These are phyloP conservation scores for Lutraria lutraria DNA, from an alignment of 2,888 invertebrate species.

Conservation along the genomic window DNA sequence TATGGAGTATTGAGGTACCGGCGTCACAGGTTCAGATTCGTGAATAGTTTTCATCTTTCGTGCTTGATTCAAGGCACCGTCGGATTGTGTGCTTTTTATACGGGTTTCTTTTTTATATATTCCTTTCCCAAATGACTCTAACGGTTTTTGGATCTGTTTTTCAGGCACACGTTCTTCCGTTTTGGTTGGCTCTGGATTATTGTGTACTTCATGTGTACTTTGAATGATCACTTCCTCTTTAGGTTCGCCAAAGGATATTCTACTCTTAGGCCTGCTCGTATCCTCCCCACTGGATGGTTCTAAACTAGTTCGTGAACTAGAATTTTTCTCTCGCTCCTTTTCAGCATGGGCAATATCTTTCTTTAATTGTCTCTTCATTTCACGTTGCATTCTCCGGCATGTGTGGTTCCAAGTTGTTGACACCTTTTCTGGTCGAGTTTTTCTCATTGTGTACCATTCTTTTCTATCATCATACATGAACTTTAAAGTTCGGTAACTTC, in stretches of 20 bases:
- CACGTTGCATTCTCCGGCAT: conserved; percentile 75
- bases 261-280: conserved; percentile 24
- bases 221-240: neutral
- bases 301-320: conserved; percentile 42
- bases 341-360: conserved; percentile 68
- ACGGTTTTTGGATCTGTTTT: neutral
- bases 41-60: conserved; percentile 62
- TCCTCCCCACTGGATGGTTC: conserved; percentile 52
- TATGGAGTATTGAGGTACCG: conserved; percentile 62
- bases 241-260: conserved; percentile 19
- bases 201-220: neutral
- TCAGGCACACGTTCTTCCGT: neutral
- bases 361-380: conserved; percentile 76
- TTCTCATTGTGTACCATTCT: conserved; percentile 74
- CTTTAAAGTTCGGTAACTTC: conserved; percentile 80
- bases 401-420: conserved; percentile 74
- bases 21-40: conserved; percentile 60
- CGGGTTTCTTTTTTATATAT: conserved; percentile 51
- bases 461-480: conserved; percentile 73
- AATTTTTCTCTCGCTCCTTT: conserved; percentile 41
- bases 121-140: conserved; percentile 35
- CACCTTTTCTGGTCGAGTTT: conserved; percentile 70
- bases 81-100: conserved; percentile 68
- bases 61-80: conserved; percentile 58
- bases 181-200: neutral